Conservation (phyloP, 2,797 vertebrate genomes). For the Xyrichtys novacula region DNA sequence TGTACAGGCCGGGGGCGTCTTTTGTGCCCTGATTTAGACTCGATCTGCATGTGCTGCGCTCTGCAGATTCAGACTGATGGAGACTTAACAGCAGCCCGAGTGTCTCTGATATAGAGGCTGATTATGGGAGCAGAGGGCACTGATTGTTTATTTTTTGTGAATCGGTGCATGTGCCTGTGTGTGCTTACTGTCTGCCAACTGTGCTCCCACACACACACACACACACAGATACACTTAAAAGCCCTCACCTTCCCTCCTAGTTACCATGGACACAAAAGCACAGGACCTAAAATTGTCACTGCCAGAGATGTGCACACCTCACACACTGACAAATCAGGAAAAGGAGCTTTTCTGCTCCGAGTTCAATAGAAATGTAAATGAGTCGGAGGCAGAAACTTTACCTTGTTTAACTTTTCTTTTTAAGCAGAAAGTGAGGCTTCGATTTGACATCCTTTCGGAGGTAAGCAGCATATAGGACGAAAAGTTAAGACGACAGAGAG, state of each 20-base stretch:
- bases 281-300: conserved; percentile 70
- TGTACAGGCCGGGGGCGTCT: conserved; percentile 16
- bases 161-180: conserved; percentile 41
- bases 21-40: conserved; percentile 17
- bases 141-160: conserved; percentile 50
- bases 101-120: conserved; percentile 40
- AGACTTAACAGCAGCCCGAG: conserved; percentile 36
- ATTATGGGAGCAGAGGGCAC: conserved; percentile 38
- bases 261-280: conserved; percentile 86
- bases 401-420: conserved; percentile 49
- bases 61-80: conserved; percentile 51
- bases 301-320: conserved; percentile 64
- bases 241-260: conserved; percentile 75
- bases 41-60: conserved; percentile 24
- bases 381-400: conserved; percentile 36
- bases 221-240: conserved; percentile 54
- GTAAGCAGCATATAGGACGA: conserved; percentile 16
- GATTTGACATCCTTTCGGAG: conserved; percentile 39
- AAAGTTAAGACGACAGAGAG: conserved; percentile 12
- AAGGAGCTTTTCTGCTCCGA: conserved; percentile 39
- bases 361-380: conserved; percentile 53
- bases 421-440: conserved; percentile 19
- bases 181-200: conserved; percentile 48
- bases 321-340: conserved; percentile 61
- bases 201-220: conserved; percentile 35